phyloP scores from a whole-genome alignment of 2,888 invertebrate genomes.

The Phyllotreta striolata region DNA sequence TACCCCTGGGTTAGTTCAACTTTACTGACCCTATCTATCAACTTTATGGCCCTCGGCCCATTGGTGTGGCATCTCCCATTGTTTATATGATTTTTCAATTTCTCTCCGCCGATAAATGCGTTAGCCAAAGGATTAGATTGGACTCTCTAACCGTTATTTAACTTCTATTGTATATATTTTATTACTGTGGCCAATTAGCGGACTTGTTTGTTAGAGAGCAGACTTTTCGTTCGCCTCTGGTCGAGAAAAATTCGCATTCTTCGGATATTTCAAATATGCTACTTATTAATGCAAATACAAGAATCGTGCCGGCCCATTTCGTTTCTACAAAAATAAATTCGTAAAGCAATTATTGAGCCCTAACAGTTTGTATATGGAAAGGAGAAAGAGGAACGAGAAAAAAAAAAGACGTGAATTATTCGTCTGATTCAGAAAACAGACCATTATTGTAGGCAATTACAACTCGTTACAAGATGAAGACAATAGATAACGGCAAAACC shows the following conservation, averaged over 20 bases:
- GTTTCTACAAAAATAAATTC: not conserved
- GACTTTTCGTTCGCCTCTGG: constrained; percentile 28
- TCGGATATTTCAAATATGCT: constrained; percentile 10
- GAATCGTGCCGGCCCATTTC: no score
- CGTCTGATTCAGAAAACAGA: constrained; percentile 43
- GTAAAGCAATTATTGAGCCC: constrained; percentile 14
- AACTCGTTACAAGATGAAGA: constrained; percentile 56
- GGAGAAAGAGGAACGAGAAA: constrained; percentile 38
- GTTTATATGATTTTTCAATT: constrained; percentile 59
- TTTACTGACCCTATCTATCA: constrained; percentile 60
- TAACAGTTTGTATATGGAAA: not conserved
- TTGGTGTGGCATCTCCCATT: constrained; percentile 60
- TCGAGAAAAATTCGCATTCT: constrained; percentile 25
- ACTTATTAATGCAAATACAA: no score
- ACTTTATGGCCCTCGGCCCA: constrained; percentile 57
- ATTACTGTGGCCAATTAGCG: constrained; percentile 40
- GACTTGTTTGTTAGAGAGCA: constrained; percentile 29
- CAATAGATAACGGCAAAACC: constrained; percentile 57
- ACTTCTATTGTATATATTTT: constrained; percentile 40
- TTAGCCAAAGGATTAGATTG: constrained; percentile 41
- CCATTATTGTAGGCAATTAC: constrained; percentile 54
- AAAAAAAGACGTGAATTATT: constrained; percentile 43
- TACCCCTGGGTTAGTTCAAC: constrained; percentile 59
- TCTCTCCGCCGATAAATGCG: constrained; percentile 41
- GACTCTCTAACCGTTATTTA: constrained; percentile 41